phyloP scores from a whole-genome alignment of 2,888 invertebrate genomes.

The Clostera curtula region DNA sequence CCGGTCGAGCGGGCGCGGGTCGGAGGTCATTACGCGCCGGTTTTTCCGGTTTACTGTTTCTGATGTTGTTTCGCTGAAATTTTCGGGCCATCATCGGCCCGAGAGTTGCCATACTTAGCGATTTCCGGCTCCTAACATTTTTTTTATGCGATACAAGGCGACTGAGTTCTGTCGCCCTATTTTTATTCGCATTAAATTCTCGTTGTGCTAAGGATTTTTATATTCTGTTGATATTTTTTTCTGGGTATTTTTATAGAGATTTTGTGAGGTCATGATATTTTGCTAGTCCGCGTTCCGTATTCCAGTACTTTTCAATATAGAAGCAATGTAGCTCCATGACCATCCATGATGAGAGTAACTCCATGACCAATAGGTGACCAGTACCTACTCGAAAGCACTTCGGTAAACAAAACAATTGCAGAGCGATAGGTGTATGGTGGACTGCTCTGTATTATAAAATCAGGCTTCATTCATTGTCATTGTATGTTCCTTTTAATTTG shows the following conservation, averaged over 20 bases:
- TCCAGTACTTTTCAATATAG: too few relatives aligned
- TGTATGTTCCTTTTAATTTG: too few relatives aligned
- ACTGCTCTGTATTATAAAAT: too few relatives aligned
- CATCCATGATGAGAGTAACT: too few relatives aligned
- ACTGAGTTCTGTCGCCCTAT: constrained; percentile 12
- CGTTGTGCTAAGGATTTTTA: constrained; percentile 5
- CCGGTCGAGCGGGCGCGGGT: constrained; percentile 23
- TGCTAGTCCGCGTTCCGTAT: too few relatives aligned
- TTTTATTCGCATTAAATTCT: constrained; percentile 19
- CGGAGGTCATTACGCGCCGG: constrained; percentile 29
- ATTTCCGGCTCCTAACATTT: constrained; percentile 17
- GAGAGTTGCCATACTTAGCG: constrained; percentile 18
- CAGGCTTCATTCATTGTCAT: too few relatives aligned
- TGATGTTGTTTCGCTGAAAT: constrained; percentile 22
- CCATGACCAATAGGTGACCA: too few relatives aligned
- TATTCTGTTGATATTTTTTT: constrained; percentile 3
- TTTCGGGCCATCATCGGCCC: constrained; percentile 19
- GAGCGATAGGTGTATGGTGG: too few relatives aligned
- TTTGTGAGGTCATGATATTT: too few relatives aligned
- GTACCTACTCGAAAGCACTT: too few relatives aligned
- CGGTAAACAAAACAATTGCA: too few relatives aligned
- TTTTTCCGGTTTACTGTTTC: constrained; percentile 26
- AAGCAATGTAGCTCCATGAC: too few relatives aligned
- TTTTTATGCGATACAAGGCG: constrained; percentile 17
- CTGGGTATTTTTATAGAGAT: constrained; percentile 1